Conservation (phyloP, 2,888 invertebrate genomes). For the Seladonia tumulorum region DNA sequence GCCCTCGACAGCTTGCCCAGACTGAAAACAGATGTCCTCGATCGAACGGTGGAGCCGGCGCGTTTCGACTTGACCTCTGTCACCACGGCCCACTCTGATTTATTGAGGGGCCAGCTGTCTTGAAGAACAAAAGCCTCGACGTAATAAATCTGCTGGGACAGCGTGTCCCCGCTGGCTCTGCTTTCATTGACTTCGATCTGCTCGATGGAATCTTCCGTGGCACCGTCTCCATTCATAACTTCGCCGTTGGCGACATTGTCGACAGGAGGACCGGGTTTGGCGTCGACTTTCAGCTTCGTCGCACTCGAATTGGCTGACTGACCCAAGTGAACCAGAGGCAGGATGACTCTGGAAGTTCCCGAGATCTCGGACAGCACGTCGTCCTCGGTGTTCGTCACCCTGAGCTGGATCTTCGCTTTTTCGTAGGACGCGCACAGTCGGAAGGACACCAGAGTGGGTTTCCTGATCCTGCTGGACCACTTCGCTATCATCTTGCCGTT, state of each 20-base stretch:
- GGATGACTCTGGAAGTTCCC: conserved; percentile 60
- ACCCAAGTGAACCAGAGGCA: conserved; percentile 64
- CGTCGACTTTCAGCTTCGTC: neutral
- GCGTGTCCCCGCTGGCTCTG: neutral
- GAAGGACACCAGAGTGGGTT: conserved; percentile 58
- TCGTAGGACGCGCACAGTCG: conserved; percentile 68
- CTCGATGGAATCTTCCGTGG: neutral
- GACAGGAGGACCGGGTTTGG: too few species aligned
- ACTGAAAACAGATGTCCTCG: conserved; percentile 21
- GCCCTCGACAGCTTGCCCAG: conserved; percentile 22
- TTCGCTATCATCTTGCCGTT: conserved; percentile 59
- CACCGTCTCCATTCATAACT: neutral
- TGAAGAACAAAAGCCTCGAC: conserved; percentile 80
- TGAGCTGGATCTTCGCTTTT: conserved; percentile 55
- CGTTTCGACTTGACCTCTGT: conserved; percentile 65
- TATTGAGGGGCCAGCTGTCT: conserved; percentile 83
- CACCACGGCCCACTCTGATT: conserved; percentile 81
- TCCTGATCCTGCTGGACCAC: conserved; percentile 49
- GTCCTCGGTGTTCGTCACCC: conserved; percentile 43
- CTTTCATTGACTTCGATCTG: neutral
- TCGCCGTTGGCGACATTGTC: neutral
- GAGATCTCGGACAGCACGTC: conserved; percentile 46
- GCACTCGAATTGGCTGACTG: neutral
- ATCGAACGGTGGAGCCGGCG: neutral
- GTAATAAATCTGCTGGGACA: conserved; percentile 46